phyloP scores from a whole-genome alignment of 2,888 invertebrate genomes.

The Pristionchus japonicus region DNA sequence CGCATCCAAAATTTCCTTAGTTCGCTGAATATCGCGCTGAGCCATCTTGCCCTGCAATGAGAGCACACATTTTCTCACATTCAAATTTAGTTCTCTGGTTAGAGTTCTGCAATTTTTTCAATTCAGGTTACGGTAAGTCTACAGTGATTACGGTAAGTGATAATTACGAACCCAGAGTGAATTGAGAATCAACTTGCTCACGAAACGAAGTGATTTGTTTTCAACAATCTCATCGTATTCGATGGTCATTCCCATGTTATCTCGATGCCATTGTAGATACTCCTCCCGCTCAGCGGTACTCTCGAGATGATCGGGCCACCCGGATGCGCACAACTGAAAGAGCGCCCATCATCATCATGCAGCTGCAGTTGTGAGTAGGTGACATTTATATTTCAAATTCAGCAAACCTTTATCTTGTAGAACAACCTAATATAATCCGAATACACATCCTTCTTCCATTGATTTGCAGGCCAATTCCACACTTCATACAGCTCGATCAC shows the following conservation, averaged over 20 bases:
- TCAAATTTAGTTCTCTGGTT: too few species aligned
- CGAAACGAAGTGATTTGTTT: background rate
- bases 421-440: background rate
- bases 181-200: background rate
- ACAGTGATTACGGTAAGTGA: too few species aligned
- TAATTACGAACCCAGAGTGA: too few species aligned
- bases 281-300: background rate
- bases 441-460: background rate
- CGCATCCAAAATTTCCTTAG: background rate
- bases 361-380: too few species aligned
- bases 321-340: too few species aligned
- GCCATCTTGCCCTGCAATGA: background rate
- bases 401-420: background rate
- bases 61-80: too few species aligned
- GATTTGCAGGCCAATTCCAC: background rate
- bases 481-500: background rate
- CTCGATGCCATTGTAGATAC: background rate
- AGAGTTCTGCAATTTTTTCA: too few species aligned
- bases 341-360: too few species aligned
- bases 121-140: too few species aligned
- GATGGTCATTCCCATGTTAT: background rate
- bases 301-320: background rate
- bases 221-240: background rate
- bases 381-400: too few species aligned
- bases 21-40: background rate